Conservation (phyloP, 1,140 invertebrate genomes). For the Epicauta chinensis region DNA sequence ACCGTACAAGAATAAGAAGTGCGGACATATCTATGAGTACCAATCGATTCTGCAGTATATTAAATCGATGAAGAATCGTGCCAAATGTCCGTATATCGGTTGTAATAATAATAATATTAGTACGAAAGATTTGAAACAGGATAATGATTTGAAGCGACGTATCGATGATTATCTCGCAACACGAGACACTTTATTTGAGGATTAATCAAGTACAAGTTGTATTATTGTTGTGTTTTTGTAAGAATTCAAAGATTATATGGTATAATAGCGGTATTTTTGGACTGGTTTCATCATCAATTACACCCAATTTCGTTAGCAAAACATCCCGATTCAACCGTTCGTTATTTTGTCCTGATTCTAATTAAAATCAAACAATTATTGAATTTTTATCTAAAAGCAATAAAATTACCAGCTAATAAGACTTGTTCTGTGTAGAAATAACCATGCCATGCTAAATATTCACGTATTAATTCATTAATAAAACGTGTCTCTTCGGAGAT, state of each 20-base stretch:
- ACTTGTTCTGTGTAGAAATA: conserved; percentile 49
- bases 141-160: conserved; percentile 19
- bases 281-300: conserved; percentile 36
- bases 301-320: conserved; percentile 37
- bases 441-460: conserved; percentile 51
- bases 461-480: conserved; percentile 48
- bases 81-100: conserved; percentile 33
- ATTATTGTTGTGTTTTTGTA: too few species aligned
- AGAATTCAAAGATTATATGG: conserved; percentile 22
- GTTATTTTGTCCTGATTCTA: conserved; percentile 35
- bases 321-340: conserved; percentile 31
- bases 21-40: conserved; percentile 33
- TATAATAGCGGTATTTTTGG: conserved; percentile 39
- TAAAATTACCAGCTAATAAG: conserved; percentile 41
- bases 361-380: background rate
- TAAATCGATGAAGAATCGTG: conserved; percentile 26
- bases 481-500: conserved; percentile 46
- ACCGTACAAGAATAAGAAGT: conserved; percentile 28
- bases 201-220: too few species aligned
- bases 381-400: background rate
- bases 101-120: conserved; percentile 27
- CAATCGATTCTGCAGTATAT: conserved; percentile 28
- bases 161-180: conserved; percentile 2
- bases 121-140: conserved; percentile 22
- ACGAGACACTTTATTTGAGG: too few species aligned